A percentile compares a stretch with the other conserved stretches of the same genome.
Conservation (phyloP, 2,113 vertebrate genomes). For the Seriola dumerili region DNA sequence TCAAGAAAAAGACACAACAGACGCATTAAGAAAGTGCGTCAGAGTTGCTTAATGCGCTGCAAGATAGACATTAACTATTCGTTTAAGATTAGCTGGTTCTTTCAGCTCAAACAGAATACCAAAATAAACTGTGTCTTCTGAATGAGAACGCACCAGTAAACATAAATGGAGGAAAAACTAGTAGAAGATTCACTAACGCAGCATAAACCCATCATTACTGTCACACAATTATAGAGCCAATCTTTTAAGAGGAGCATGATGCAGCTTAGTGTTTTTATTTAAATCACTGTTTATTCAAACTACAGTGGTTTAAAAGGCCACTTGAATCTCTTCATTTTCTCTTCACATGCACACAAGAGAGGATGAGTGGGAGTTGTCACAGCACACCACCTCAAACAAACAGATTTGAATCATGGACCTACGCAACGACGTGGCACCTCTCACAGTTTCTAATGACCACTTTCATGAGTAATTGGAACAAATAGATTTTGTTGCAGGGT, state of each 20-base stretch:
- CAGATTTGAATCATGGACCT: slow-evolving; percentile 60
- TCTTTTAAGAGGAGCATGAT: neutral
- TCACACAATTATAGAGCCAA: neutral
- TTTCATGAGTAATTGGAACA: slow-evolving; percentile 23
- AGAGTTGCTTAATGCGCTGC: slow-evolving; percentile 19
- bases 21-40: neutral
- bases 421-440: slow-evolving; percentile 36
- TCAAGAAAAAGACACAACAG: neutral
- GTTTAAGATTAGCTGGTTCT: neutral
- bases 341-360: slow-evolving; percentile 35
- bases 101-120: neutral
- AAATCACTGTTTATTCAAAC: slow-evolving; percentile 23
- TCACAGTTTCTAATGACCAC: slow-evolving; percentile 22
- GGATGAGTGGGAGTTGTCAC: slow-evolving; percentile 60
- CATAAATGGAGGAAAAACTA: neutral
- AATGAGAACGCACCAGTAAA: neutral
- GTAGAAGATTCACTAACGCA: neutral
- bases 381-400: slow-evolving; percentile 53
- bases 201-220: neutral
- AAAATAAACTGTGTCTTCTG: neutral
- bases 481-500: slow-evolving; percentile 27
- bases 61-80: slow-evolving; percentile 1
- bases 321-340: slow-evolving; percentile 27
- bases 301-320: slow-evolving; percentile 14
- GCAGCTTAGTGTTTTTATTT: neutral